Evolutionary conservation across 2,797 vertebrate genomes (phyloP).

Genomic region (Pitangus sulphuratus): DNA sequence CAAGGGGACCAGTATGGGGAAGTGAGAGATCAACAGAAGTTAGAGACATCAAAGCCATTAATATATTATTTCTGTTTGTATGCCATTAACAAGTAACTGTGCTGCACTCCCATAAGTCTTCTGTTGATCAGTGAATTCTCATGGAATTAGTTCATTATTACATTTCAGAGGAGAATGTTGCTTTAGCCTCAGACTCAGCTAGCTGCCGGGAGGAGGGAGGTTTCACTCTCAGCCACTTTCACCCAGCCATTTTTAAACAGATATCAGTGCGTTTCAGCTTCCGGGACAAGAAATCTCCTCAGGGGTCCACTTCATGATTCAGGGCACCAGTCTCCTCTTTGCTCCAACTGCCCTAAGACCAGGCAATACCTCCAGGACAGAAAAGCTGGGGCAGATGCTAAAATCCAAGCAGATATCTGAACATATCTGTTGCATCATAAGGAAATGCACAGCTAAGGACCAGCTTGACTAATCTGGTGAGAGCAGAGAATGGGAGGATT

Average conservation of each 20-base stretch:
- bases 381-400: neutral
- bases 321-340: neutral
- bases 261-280: accelerated
- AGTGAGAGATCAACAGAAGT: neutral
- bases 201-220: neutral
- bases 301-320: neutral
- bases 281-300: neutral
- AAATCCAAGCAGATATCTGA: neutral
- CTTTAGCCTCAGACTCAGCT: neutral
- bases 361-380: neutral
- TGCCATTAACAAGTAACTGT: neutral
- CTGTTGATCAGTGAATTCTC: neutral
- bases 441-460: neutral
- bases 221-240: neutral
- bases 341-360: neutral
- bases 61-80: neutral
- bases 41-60: neutral
- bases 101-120: neutral
- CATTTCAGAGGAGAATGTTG: neutral
- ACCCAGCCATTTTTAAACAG: neutral
- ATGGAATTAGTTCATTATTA: neutral
- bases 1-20: neutral
- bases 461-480: neutral
- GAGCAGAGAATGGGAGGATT: neutral
- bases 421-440: accelerated